These are phyloP conservation scores for Drosophila tani DNA, from an alignment of 1,140 invertebrate genomes.

Conservation along the genomic window DNA sequence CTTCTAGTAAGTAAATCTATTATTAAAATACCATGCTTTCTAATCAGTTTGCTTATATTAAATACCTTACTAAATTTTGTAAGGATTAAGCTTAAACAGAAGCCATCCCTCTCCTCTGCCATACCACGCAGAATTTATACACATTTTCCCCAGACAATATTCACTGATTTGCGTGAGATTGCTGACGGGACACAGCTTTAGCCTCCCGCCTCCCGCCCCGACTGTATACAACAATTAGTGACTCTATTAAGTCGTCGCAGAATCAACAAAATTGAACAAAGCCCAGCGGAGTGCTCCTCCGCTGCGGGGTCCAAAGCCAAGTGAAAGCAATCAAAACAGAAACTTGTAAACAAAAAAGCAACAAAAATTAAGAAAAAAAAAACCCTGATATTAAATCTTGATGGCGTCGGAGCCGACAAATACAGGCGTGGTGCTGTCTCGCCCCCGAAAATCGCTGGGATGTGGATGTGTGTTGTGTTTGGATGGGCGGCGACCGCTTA, in stretches of 20 bases:
- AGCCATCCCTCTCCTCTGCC: not conserved
- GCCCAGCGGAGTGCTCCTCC: constrained; percentile 20
- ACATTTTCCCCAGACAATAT: constrained; percentile 10
- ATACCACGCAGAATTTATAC: not conserved
- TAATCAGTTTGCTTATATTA: too few species aligned
- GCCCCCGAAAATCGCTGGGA: constrained; percentile 11
- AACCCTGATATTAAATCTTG: constrained; percentile 62
- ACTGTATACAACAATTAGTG: constrained; percentile 62
- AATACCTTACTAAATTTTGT: not conserved
- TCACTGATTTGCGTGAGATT: constrained; percentile 26
- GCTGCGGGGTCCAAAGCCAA: constrained; percentile 26
- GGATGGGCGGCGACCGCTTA: constrained; percentile 29
- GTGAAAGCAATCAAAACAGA: constrained; percentile 61
- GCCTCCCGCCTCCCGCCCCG: not conserved
- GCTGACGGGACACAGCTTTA: constrained; percentile 7
- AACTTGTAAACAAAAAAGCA: constrained; percentile 56
- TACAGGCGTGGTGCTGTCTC: constrained; percentile 4
- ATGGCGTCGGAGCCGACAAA: constrained; percentile 19
- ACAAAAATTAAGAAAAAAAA: constrained; percentile 42
- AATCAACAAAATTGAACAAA: constrained; percentile 57
- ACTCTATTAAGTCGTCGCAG: constrained; percentile 60
- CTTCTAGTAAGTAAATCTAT: not conserved
- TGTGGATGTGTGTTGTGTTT: not conserved
- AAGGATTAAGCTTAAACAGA: not conserved
- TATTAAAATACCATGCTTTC: not conserved